Evolutionary conservation across 2,113 vertebrate genomes (phyloP).

Genomic region (Bufo gargarizans): DNA sequence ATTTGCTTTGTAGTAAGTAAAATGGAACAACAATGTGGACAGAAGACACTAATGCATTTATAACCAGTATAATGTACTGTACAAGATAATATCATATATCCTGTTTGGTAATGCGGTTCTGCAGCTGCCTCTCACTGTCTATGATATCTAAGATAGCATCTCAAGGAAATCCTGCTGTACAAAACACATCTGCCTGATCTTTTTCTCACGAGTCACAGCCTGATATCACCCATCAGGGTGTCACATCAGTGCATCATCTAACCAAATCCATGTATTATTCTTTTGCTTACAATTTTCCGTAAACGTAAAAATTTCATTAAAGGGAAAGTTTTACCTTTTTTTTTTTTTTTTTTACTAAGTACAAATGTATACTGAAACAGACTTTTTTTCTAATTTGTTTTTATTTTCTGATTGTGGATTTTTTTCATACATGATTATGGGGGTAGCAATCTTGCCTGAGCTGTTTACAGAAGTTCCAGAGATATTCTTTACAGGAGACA

Average conservation of each 20-base stretch:
- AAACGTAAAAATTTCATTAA: too few species aligned
- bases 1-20: not conserved
- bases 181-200: slow-evolving; percentile 7
- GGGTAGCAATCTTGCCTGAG: too few species aligned
- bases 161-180: slow-evolving; percentile 36
- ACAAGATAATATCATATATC: not conserved
- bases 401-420: too few species aligned
- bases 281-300: not conserved
- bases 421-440: too few species aligned
- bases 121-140: slow-evolving; percentile 6
- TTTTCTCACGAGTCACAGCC: slow-evolving; percentile 5
- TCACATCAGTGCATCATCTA: not conserved
- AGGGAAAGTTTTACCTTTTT: too few species aligned
- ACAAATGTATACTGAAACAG: too few species aligned
- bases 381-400: too few species aligned
- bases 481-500: too few species aligned
- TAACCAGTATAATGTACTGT: not conserved
- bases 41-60: not conserved
- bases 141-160: slow-evolving; percentile 10
- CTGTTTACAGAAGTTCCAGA: too few species aligned
- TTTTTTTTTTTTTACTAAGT: too few species aligned
- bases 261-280: not conserved
- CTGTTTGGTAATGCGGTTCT: not conserved
- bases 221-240: not conserved
- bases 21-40: too few species aligned